Base-by-base conservation (phyloP, 2,113 vertebrate genomes). In the Puntigrus tetrazona region DNA sequence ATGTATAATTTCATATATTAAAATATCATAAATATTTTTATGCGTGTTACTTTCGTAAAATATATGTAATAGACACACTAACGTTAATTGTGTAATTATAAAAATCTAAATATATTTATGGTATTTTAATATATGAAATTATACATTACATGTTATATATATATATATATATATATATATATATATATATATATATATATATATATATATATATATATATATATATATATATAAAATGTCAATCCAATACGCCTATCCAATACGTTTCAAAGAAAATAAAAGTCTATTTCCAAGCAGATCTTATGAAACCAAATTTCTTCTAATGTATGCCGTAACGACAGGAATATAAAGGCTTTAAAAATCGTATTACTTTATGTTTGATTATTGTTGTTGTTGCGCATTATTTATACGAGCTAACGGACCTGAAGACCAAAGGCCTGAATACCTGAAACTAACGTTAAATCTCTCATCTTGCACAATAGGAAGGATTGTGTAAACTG, bases 391-490 rank as follows among this genome's bases (percentile, higher is more conserved):
- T 41, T 70, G 34, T 70, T 70, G 67, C 36, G 36, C 36, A 70
- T n/a, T 25, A 13, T n/a, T 70, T 41, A 41, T 38, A 41, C 13
- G n/a, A n/a, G n/a, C n/a, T n/a, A 70, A 70, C 67, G 10, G 65
- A 69, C 7, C 3, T 2, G 14, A 45, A 41, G 5, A 73, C 70
- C 8, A 27, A 47, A 43, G 6, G 47, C 72, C 25, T 41, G 61
- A 55, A 55, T 25, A 27, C 34, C 22, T 9, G 73, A 29, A 75
- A 52, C 27, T 38, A n/a, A n/a, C n/a, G n/a, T n/a, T n/a, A 41
- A 55, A 41, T 11, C 72, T 38, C 76, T 59, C 22, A 59, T 78
- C 34, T 78, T 78, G 55, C 52, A 55, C 55, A 78, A 61, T n/a
- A 41, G 3, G 7, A 27, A 22, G 9, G 55, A 61, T 18, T 78